phyloP scores from a whole-genome alignment of 2,797 vertebrate species.

The Pipistrellus pipistrellus region DNA sequence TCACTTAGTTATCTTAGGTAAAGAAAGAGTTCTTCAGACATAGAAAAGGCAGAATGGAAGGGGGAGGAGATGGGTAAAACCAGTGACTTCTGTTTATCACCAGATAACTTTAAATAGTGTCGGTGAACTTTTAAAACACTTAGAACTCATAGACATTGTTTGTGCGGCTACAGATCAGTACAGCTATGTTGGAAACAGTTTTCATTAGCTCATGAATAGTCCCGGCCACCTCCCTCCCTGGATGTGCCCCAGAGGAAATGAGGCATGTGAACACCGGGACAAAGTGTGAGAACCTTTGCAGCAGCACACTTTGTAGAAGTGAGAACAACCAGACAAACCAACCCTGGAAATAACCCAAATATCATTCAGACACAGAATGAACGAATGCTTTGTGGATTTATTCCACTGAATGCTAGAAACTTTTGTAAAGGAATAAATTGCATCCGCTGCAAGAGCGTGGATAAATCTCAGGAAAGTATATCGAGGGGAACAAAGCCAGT shows the following conservation, averaged over 20 bases:
- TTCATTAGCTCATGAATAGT: neutral
- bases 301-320: constrained; percentile 24
- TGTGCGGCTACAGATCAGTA: neutral
- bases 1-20: neutral
- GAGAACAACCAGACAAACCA: neutral
- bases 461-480: neutral
- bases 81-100: neutral
- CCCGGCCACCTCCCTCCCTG: neutral
- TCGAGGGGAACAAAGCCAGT: neutral
- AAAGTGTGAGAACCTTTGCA: neutral
- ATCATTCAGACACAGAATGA: neutral
- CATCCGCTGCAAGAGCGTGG: neutral
- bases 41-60: neutral
- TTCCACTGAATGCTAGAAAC: neutral
- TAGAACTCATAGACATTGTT: constrained; percentile 8
- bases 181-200: neutral
- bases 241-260: neutral
- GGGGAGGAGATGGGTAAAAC: neutral
- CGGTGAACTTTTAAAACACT: neutral
- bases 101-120: neutral
- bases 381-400: neutral
- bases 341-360: neutral
- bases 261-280: neutral
- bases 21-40: neutral
- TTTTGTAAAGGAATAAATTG: neutral